Conservation (phyloP, 92 coral and sea anemone genomes). For the Paragorgia papillata region DNA sequence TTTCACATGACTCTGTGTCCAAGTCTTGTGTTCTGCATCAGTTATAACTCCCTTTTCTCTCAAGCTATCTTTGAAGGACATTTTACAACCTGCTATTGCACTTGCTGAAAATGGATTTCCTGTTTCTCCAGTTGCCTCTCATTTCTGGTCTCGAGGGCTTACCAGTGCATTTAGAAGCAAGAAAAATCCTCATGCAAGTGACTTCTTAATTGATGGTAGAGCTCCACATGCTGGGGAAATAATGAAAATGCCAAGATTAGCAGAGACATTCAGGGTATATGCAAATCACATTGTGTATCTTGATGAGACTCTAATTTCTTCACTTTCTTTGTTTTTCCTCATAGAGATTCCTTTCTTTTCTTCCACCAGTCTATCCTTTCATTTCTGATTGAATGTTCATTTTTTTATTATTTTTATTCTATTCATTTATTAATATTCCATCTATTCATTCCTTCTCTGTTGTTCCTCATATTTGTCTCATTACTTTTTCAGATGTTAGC, state of each 20-base stretch:
- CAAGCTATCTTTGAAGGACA: constrained; percentile 69
- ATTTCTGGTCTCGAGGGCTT: constrained; percentile 61
- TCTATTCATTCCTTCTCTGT: neutral
- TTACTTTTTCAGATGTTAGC: constrained; percentile 65
- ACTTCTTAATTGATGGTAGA: constrained; percentile 77
- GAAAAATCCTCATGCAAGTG: constrained; percentile 68
- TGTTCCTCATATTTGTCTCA: neutral
- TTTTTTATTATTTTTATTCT: neutral
- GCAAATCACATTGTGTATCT: too few relatives aligned
- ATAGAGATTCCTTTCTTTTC: too few relatives aligned
- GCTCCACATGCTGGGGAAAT: constrained; percentile 88
- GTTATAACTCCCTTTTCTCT: too few relatives aligned
- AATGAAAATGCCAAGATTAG: constrained; percentile 86
- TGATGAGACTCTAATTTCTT: too few relatives aligned
- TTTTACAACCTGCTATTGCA: constrained; percentile 80
- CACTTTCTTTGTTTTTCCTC: too few relatives aligned
- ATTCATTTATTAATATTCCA: too few relatives aligned
- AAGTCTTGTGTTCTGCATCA: too few relatives aligned
- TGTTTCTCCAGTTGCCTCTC: constrained; percentile 79
- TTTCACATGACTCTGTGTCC: too few relatives aligned
- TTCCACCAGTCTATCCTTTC: too few relatives aligned
- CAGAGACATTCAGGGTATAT: constrained; percentile 81
- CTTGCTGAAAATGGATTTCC: constrained; percentile 87
- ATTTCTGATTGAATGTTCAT: too few relatives aligned
- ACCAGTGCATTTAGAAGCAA: constrained; percentile 51